These are phyloP conservation scores for Xenopus tropicalis DNA, from an alignment of 2,113 vertebrate species.

Conservation along the genomic window UCB_Xtro_10.0 CM004446.2:76388501-76389000, in stretches of 20 bases:
- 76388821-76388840: slow-evolving; percentile 50
- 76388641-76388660: slow-evolving; percentile 71
- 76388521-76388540: too few relatives aligned
- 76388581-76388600: slow-evolving; percentile 90
- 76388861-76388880: slow-evolving; percentile 83
- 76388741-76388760: slow-evolving; percentile 78
- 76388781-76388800: slow-evolving; percentile 72
- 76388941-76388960: slow-evolving; percentile 84
- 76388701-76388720: slow-evolving; percentile 88
- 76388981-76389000: slow-evolving; percentile 81
- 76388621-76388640: slow-evolving; percentile 77
- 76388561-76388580: slow-evolving; percentile 80
- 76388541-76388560: slow-evolving; percentile 56
- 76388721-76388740: slow-evolving; percentile 75
- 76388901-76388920: slow-evolving; percentile 51
- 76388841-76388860: slow-evolving; percentile 71
- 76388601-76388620: slow-evolving; percentile 83
- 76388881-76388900: slow-evolving; percentile 77
- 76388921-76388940: slow-evolving; percentile 62
- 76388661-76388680: slow-evolving; percentile 74
- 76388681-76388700: slow-evolving; percentile 78
- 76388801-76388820: slow-evolving; percentile 56
- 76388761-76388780: slow-evolving; percentile 76
- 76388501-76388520: too few relatives aligned
- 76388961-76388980: slow-evolving; percentile 85